Evolutionary conservation across 2,888 invertebrate genomes (phyloP), one percentile per base, ranked within the genome.

Genomic region (Merodon equestris): DNA sequence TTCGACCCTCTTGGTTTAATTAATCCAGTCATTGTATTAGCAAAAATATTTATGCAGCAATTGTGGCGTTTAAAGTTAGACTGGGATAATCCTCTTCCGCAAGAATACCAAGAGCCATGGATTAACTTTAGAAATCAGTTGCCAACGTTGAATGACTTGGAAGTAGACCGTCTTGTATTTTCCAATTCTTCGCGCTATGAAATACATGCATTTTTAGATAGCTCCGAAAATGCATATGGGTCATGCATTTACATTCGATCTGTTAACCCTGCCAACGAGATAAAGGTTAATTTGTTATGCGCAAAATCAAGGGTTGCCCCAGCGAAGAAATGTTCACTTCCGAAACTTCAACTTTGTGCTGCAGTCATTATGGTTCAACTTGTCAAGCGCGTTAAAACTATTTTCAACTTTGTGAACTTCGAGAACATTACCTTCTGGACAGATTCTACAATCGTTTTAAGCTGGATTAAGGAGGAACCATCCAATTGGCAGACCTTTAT

Each of bases 401-500:
- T 63, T 18, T 53, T 63, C 9, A 17, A 15, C 14, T 60, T 60
- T 10, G 19, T 60, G 42, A n/a, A 54, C 34, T 67, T 73, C 18
- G 15, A 60, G 47, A 47, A 15, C 1, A 27, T 60, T 10, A 58
- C 34, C 0, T 73, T 58, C 44, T 74, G 68, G 63, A 68, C 75
- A 12, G 63, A 75, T 18, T 63, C 63, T 0, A 70, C 57, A 13
- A 63, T 45, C 7, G 63, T 75, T 10, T 53, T 75, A n/a, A 64
- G 47, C 27, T 58, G 68, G 63, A 50, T 77, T 12, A 38, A 45
- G 9, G 38, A 60, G 18, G 60, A 60, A 44, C 18, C 61, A 9
- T 66, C 56, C 17, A 66, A 56, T 10, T 73, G 79, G 72, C 72
- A 68, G 54, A 61, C 67, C 1, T 77, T 77, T 27, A 48, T 61